phyloP scores from a whole-genome alignment of 2,113 vertebrate genomes.

The Pithys albifrons region DNA sequence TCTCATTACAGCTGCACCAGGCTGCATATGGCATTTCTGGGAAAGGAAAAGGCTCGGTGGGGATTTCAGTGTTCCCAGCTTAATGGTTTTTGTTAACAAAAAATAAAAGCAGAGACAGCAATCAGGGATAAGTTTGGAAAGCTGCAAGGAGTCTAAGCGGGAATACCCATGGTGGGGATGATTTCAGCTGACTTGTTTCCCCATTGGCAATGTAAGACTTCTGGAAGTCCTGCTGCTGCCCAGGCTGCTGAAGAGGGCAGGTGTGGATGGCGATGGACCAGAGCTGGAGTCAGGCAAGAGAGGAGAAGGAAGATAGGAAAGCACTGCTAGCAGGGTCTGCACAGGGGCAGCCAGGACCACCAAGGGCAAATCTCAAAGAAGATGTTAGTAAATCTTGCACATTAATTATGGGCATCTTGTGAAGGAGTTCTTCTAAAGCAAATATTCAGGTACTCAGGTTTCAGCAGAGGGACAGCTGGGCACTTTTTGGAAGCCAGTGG shows the following conservation, averaged over 20 bases:
- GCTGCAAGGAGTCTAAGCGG: neutral
- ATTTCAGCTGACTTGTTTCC: neutral
- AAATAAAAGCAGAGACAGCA: neutral
- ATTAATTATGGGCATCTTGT: neutral
- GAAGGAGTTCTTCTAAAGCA: neutral
- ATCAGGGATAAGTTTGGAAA: neutral
- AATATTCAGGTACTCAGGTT: neutral
- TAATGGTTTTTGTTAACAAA: conserved; percentile 30
- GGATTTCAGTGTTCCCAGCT: conserved; percentile 16
- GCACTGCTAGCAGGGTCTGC: neutral
- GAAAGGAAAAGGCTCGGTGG: neutral
- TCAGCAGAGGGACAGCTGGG: neutral
- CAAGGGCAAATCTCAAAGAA: neutral
- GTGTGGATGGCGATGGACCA: neutral
- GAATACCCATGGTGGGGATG: rapidly evolving
- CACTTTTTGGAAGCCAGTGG: neutral
- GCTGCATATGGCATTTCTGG: neutral
- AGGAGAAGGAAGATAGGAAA: neutral
- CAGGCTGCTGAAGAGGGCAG: rapidly evolving
- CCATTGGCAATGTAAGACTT: neutral
- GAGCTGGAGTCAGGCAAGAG: neutral
- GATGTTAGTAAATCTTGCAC: neutral
- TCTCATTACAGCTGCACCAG: neutral
- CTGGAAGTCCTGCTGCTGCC: neutral
- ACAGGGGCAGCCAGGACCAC: neutral